Evolutionary conservation across 2,888 invertebrate genomes (phyloP).

Genomic region (Lacanobia oleracea): DNA sequence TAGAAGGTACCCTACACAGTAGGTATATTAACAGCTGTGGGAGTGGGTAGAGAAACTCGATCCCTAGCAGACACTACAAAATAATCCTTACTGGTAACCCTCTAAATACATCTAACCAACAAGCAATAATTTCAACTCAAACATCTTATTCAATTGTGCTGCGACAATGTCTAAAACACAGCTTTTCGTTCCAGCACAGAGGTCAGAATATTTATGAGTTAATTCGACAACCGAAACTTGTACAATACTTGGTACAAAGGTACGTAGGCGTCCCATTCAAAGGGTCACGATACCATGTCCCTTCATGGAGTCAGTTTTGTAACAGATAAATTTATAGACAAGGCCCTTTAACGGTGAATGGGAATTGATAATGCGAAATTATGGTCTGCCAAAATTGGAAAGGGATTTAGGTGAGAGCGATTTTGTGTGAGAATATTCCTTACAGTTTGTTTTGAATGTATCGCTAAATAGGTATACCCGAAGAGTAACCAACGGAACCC

Average conservation of each 20-base stretch:
- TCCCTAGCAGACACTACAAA: not conserved
- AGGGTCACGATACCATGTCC: slow-evolving; percentile 74
- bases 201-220: slow-evolving; percentile 59
- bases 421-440: slow-evolving; percentile 14
- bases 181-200: slow-evolving; percentile 21
- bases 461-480: too few relatives aligned
- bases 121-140: slow-evolving; percentile 30
- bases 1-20: too few relatives aligned
- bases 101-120: slow-evolving; percentile 20
- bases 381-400: slow-evolving; percentile 25
- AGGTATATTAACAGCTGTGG: too few relatives aligned
- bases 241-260: slow-evolving; percentile 66
- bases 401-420: not conserved
- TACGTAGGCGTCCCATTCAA: slow-evolving; percentile 72
- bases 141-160: slow-evolving; percentile 53
- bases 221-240: slow-evolving; percentile 63
- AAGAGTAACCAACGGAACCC: too few relatives aligned
- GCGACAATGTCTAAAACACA: slow-evolving; percentile 9
- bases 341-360: slow-evolving; percentile 60
- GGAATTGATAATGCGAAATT: slow-evolving; percentile 35
- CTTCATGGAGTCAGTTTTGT: slow-evolving; percentile 62
- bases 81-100: slow-evolving; percentile 37
- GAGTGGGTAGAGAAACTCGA: too few relatives aligned
- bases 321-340: slow-evolving; percentile 69
- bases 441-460: too few relatives aligned